Evolutionary conservation across 2,888 invertebrate genomes (phyloP).

Genomic region (Camponotus fellah): DNA sequence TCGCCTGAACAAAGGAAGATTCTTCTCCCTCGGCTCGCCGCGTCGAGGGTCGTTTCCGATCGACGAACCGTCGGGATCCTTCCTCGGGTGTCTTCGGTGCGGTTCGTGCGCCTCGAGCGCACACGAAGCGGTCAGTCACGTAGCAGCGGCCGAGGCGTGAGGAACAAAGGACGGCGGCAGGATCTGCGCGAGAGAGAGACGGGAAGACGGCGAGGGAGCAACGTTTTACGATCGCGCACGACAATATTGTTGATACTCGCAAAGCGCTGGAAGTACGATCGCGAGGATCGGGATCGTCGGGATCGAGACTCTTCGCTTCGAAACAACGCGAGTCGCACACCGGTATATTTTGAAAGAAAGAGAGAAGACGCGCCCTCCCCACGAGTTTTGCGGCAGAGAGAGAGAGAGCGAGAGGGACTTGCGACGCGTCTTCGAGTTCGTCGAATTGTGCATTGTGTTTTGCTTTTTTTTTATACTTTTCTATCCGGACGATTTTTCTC

Average conservation of each 20-base stretch:
- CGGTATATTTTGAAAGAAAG: neutral
- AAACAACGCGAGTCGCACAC: neutral
- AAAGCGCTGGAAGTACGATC: neutral
- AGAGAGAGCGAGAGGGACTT: neutral
- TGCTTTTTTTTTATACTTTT: slow-evolving; percentile 52
- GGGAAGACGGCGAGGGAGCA: neutral
- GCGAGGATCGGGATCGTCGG: neutral
- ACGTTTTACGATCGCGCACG: slow-evolving; percentile 7
- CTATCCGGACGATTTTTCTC: slow-evolving; percentile 32
- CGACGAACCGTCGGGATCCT: slow-evolving; percentile 78
- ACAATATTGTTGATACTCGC: neutral
- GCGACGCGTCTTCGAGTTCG: slow-evolving; percentile 5
- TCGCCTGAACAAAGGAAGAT: slow-evolving; percentile 77
- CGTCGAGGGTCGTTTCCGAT: slow-evolving; percentile 79
- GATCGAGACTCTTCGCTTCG: neutral
- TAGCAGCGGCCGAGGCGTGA: slow-evolving; percentile 78
- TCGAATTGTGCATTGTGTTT: slow-evolving; percentile 44
- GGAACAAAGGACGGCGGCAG: slow-evolving; percentile 74
- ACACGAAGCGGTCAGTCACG: slow-evolving; percentile 80
- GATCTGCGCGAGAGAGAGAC: slow-evolving; percentile 30
- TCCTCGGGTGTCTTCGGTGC: slow-evolving; percentile 76
- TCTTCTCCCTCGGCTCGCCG: slow-evolving; percentile 67
- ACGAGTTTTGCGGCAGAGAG: neutral
- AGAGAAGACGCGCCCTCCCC: neutral
- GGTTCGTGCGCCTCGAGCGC: slow-evolving; percentile 70